Evolutionary conservation across 2,113 vertebrate species (phyloP), one percentile per base, ranked within the genome.

Genomic region (Cynopterus brachyotis): DNA sequence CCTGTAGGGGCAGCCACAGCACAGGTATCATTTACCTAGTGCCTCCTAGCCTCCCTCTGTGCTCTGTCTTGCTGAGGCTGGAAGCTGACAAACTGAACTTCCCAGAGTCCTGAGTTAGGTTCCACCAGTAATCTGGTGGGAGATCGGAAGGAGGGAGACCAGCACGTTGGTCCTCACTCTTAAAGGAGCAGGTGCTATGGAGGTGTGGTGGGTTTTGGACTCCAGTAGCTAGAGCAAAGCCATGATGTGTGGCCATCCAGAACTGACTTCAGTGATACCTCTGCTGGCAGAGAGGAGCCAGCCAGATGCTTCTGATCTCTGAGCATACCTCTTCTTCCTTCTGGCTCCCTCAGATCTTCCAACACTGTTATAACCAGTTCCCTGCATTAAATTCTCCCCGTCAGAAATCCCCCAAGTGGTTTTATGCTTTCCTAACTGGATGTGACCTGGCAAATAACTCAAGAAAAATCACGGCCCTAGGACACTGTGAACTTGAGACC

Each of bases 351-450:
- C 13, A 35, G 73, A 28, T 92, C 84, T 55, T 79, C 55, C 16
- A 50, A 55, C 28, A 66, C 2, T 0, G 16, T 60, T 16, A 19
- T 47, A 32, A 28, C 37, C 32, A 19, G 42, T 12, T 26, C 67
- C 28, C 42, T 47, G 87, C 26, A 59, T 35, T 30, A 19, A 24
- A 20, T 13, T 2, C 17, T 42, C 13, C 19, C 35, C 0, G 0
- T 20, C 10, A 5, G 60, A 94, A 85, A 69, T 9, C 64, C 10
- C 9, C 32, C 28, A 20, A 35, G 40, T 13, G 32, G 59, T 40
- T 64, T 87, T 12, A 50, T 40, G 64, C 79, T 91, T 95, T 72
- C 24, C 78, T 9, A 69, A 62, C 19, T 50, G 79, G 35, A 89
- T 9, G 17, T 35, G 32, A 55, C 28, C 20, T 5, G 47, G 53